phyloP scores from a whole-genome alignment of 2,113 vertebrate genomes.

The Chunga burmeisteri region DNA sequence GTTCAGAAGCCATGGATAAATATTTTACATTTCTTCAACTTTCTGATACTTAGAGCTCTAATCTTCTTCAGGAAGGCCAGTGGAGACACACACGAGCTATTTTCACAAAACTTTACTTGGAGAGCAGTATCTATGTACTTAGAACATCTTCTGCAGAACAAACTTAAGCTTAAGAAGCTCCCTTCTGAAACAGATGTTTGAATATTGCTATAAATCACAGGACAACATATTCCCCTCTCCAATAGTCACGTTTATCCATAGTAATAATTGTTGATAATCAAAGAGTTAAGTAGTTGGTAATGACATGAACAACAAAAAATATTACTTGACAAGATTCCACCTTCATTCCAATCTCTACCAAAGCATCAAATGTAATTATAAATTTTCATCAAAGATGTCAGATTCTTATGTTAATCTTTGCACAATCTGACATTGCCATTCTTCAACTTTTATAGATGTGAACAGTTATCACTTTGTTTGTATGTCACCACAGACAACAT shows the following conservation, averaged over 20 bases:
- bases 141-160: not conserved
- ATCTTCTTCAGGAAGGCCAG: not conserved
- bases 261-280: not conserved
- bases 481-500: conserved; percentile 71
- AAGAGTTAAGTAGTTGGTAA: conserved; percentile 50
- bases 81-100: not conserved
- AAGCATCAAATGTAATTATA: conserved; percentile 69
- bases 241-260: not conserved
- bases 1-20: not conserved
- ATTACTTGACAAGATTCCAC: conserved; percentile 32
- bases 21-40: not conserved
- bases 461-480: conserved; percentile 72
- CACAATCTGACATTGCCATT: conserved; percentile 59
- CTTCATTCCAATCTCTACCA: conserved; percentile 44
- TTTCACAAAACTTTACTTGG: not conserved
- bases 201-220: not conserved
- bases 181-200: not conserved
- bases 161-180: not conserved
- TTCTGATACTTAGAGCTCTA: not conserved
- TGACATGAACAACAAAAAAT: conserved; percentile 27
- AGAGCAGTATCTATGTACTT: not conserved
- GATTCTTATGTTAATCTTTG: conserved; percentile 66
- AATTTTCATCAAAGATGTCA: conserved; percentile 71
- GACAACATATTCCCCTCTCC: not conserved
- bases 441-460: conserved; percentile 41